A percentile compares a stretch with the other conserved stretches of the same genome.
phyloP scores from a whole-genome alignment of 2,113 vertebrate genomes.

The Phaethornis superciliosus region DNA sequence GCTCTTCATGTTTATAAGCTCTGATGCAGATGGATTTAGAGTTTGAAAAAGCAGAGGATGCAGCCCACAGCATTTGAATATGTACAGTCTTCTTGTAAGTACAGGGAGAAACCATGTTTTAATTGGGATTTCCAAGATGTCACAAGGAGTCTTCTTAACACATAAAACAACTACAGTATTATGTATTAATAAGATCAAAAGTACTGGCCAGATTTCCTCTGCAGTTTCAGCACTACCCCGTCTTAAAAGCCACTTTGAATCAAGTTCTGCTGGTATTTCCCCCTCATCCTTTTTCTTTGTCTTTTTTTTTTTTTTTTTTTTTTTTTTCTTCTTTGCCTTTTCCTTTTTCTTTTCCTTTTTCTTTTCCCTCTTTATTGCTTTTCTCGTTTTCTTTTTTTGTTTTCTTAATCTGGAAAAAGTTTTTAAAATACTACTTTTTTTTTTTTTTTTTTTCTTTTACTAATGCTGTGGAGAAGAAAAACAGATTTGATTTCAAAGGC shows the following conservation, averaged over 20 bases:
- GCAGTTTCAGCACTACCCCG: neutral
- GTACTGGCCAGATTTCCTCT: neutral
- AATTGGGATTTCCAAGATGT: neutral
- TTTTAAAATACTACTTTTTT: neutral
- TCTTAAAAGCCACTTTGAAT: constrained; percentile 8
- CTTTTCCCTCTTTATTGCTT: too few species aligned
- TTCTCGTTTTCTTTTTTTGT: too few species aligned
- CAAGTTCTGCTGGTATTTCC: neutral
- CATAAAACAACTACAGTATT: neutral
- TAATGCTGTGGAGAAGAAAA: constrained; percentile 10
- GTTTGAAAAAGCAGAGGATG: neutral
- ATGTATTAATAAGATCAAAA: neutral
- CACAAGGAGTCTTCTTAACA: neutral
- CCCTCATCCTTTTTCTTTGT: neutral
- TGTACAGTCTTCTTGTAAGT: neutral
- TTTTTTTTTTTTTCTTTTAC: neutral
- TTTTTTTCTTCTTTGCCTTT: rapidly evolving
- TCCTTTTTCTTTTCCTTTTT: too few species aligned
- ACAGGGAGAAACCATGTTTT: neutral
- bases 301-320: rapidly evolving
- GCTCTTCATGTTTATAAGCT: neutral
- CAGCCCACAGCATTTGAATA: neutral
- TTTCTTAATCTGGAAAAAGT: neutral
- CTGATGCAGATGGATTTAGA: neutral
- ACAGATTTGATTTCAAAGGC: constrained; percentile 72